These are phyloP conservation scores for Heterohyrax brucei DNA, from an alignment of 2,797 vertebrate species.

Conservation along the genomic window DNA sequence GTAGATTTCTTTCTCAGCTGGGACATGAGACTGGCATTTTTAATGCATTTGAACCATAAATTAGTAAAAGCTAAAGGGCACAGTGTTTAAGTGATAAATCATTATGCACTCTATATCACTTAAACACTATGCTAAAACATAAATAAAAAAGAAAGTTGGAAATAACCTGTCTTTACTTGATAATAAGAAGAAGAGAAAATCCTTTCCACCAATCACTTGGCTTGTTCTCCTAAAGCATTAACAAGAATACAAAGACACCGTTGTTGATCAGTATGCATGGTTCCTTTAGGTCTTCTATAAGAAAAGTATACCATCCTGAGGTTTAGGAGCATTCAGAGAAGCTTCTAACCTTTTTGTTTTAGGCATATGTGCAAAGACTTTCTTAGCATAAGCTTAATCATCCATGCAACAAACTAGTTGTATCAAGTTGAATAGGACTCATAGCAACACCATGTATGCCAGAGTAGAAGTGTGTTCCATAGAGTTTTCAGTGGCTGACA, in stretches of 20 bases:
- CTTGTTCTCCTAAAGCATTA: background rate
- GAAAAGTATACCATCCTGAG: background rate
- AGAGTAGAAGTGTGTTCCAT: no score
- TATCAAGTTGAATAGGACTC: no score
- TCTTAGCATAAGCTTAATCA: background rate
- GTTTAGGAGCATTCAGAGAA: background rate
- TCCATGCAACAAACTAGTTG: background rate
- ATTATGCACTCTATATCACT: no score
- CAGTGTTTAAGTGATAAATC: no score
- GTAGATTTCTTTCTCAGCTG: conserved; percentile 51
- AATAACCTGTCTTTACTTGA: background rate
- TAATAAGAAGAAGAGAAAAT: background rate
- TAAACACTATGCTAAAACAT: background rate
- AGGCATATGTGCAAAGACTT: background rate
- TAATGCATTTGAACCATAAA: conserved; percentile 39
- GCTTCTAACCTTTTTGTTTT: background rate
- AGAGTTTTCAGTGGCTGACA: no score
- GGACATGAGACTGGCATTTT: background rate
- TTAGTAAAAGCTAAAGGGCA: conserved; percentile 26
- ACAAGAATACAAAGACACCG: background rate
- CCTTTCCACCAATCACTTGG: background rate
- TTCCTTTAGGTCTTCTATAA: background rate
- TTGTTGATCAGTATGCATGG: background rate
- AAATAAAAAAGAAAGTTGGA: background rate
- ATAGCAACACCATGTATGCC: no score